These are phyloP conservation scores for Anguilla obscura DNA, from an alignment of 2,797 vertebrate species.

Conservation along the genomic window DNA sequence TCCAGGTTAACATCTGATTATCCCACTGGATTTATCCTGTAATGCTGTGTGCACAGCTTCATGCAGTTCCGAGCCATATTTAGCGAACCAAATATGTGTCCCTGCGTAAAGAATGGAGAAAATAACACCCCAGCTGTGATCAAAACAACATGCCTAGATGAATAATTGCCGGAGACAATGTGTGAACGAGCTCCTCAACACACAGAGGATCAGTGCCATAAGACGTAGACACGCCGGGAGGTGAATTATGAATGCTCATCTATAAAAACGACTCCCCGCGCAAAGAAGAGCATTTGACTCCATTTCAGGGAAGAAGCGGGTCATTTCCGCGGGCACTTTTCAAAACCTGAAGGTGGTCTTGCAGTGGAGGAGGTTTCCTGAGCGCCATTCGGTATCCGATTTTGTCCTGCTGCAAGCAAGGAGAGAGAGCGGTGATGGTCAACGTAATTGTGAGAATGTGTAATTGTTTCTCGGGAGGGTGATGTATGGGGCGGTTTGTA, in stretches of 20 bases:
- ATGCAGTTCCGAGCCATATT: background rate
- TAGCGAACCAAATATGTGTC: background rate
- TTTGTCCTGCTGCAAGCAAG: background rate
- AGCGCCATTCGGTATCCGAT: background rate
- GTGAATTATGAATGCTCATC: constrained; percentile 18
- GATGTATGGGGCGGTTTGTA: background rate
- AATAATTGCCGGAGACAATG: constrained; percentile 4
- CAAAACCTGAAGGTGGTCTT: background rate
- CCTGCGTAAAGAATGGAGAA: constrained; percentile 1
- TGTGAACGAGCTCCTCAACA: constrained; percentile 6
- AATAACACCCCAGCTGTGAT: background rate
- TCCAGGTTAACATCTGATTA: background rate
- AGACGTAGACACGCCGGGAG: background rate
- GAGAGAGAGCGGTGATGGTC: background rate
- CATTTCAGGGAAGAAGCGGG: background rate
- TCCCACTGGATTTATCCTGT: background rate
- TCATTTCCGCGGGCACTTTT: background rate
- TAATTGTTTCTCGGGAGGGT: background rate
- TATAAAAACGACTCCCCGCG: background rate
- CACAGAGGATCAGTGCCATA: background rate
- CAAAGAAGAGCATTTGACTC: background rate
- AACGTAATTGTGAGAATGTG: background rate
- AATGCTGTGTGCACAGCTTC: background rate
- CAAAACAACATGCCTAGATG: constrained; percentile 7
- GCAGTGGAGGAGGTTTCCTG: background rate